These are phyloP conservation scores for Campoletis sonorensis DNA, from an alignment of 1,140 invertebrate genomes.

Conservation along the genomic window DNA sequence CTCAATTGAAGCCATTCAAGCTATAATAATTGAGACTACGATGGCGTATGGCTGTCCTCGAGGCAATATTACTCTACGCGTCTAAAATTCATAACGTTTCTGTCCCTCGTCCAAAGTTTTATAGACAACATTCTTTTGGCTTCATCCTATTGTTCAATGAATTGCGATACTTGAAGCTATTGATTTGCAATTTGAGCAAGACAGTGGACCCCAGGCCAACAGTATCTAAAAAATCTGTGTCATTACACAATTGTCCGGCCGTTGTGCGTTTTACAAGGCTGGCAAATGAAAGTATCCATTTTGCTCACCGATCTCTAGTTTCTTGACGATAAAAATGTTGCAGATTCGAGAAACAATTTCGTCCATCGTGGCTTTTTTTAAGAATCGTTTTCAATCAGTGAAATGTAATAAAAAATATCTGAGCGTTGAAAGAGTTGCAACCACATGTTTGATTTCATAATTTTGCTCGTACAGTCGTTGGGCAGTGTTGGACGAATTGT, in stretches of 20 bases:
- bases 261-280: constrained; percentile 32
- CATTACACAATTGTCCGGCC: constrained; percentile 48
- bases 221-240: background rate
- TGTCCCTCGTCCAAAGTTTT: constrained; percentile 9
- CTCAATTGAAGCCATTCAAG: constrained; percentile 49
- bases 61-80: background rate
- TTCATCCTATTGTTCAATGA: background rate
- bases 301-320: constrained; percentile 45
- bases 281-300: constrained; percentile 35
- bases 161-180: background rate
- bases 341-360: constrained; percentile 13
- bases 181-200: constrained; percentile 15
- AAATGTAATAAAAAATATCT: background rate
- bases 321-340: constrained; percentile 18
- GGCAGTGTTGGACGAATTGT: background rate
- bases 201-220: background rate
- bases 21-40: constrained; percentile 43
- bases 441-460: background rate
- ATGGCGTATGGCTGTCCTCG: constrained; percentile 24
- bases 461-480: too few species aligned
- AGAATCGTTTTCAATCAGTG: background rate
- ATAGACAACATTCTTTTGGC: background rate
- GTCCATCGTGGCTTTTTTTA: too few species aligned
- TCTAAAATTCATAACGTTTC: constrained; percentile 31
- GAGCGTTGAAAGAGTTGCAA: too few species aligned